Evolutionary conservation across 2,113 vertebrate genomes (phyloP).

Genomic region (Oreochromis tanganicae): DNA sequence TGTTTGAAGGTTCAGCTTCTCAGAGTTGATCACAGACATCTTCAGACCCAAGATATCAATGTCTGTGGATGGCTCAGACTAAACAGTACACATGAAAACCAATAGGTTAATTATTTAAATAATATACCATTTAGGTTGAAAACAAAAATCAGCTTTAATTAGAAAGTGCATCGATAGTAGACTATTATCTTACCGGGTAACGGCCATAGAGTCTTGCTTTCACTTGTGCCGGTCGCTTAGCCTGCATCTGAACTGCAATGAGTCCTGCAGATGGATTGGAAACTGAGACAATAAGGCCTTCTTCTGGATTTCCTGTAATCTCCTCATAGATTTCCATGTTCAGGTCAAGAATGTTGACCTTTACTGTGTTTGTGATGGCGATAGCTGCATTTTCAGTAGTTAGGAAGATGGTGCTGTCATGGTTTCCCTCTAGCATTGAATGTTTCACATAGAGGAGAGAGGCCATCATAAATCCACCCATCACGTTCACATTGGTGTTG

Average conservation of each 20-base stretch:
- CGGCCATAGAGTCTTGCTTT: conserved; percentile 72
- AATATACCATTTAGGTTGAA: neutral
- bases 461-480: conserved; percentile 75
- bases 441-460: conserved; percentile 75
- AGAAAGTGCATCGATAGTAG: neutral
- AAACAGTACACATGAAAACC: neutral
- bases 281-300: conserved; percentile 52
- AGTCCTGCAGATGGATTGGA: conserved; percentile 76
- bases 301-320: conserved; percentile 74
- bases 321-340: conserved; percentile 78
- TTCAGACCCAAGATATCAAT: conserved; percentile 76
- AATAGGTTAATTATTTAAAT: neutral
- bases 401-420: conserved; percentile 77
- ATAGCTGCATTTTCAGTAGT: conserved; percentile 71
- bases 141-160: neutral
- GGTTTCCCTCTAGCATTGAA: conserved; percentile 73
- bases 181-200: conserved; percentile 70
- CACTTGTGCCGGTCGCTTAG: conserved; percentile 36
- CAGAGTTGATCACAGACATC: conserved; percentile 62
- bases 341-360: conserved; percentile 55
- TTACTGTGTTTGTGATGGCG: conserved; percentile 71
- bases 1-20: conserved; percentile 73
- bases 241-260: conserved; percentile 68
- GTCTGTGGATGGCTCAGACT: conserved; percentile 78
- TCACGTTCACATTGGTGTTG: conserved; percentile 75